These are phyloP conservation scores for Podargus strigoides DNA, from an alignment of 2,797 vertebrate species.

Conservation along the genomic window DNA sequence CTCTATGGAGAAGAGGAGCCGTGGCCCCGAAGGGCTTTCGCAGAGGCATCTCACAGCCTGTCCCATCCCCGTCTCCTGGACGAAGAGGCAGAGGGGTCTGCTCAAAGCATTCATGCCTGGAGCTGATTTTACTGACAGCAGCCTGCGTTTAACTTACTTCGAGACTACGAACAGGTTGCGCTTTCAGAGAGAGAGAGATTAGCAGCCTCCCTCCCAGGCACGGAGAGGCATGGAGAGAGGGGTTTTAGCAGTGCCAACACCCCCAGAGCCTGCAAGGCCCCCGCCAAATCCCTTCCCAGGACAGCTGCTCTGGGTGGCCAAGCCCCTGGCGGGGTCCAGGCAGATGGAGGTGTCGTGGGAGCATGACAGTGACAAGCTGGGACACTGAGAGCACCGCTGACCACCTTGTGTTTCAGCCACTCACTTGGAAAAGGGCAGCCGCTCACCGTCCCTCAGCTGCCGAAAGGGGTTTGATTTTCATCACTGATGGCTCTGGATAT, in stretches of 20 bases:
- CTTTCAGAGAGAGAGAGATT: neutral
- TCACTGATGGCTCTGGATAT: constrained; percentile 25
- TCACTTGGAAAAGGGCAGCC: neutral
- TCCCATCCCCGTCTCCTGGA: neutral
- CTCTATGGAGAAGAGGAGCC: too few relatives aligned
- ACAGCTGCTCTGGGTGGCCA: neutral
- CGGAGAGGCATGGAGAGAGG: neutral
- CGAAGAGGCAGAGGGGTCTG: neutral
- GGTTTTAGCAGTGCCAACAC: neutral
- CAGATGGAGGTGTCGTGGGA: neutral
- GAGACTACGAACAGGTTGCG: neutral
- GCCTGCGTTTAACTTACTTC: neutral
- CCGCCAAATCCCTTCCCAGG: neutral
- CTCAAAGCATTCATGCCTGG: neutral
- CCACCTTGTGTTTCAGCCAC: neutral
- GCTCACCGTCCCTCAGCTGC: neutral
- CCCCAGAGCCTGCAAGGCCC: neutral
- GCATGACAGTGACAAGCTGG: neutral
- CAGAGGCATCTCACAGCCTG: neutral
- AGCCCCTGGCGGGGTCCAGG: fast-evolving
- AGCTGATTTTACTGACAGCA: neutral
- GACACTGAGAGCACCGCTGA: neutral
- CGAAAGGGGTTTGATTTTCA: constrained; percentile 7
- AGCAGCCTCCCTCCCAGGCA: neutral
- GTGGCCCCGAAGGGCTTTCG: too few relatives aligned